Percentiles rank a stretch among this genome's conserved stretches.
Conservation (phyloP, 1,140 invertebrate species). For the Penaeus vannamei region DNA sequence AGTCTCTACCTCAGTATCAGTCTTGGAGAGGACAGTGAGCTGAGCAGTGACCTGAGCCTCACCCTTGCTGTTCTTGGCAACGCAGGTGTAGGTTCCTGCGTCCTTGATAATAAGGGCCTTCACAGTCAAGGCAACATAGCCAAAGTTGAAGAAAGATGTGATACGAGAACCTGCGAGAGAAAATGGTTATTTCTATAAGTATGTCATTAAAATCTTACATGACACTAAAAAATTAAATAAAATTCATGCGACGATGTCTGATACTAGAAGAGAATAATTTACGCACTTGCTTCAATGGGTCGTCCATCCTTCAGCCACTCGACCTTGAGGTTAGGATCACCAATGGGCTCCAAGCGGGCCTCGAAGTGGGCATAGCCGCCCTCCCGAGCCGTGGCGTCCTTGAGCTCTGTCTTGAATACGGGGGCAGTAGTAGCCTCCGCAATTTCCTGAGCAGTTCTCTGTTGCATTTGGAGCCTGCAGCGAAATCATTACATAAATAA, state of each 20-base stretch:
- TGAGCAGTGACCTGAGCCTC: conserved; percentile 91
- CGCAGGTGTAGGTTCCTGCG: conserved; percentile 91
- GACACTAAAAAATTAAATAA: not conserved
- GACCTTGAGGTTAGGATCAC: conserved; percentile 90
- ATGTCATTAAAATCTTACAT: not conserved
- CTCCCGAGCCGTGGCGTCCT: conserved; percentile 89
- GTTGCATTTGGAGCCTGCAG: conserved; percentile 79
- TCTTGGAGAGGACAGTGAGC: conserved; percentile 87
- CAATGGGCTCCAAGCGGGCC: conserved; percentile 91
- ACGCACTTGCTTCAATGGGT: conserved; percentile 87
- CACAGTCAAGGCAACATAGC: conserved; percentile 96
- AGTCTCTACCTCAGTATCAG: conserved; percentile 87
- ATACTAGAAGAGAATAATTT: not conserved
- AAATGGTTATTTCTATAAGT: conserved; percentile 7
- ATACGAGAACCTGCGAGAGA: conserved; percentile 82
- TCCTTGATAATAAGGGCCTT: conserved; percentile 93
- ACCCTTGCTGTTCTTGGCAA: conserved; percentile 89
- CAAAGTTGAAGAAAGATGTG: conserved; percentile 96
- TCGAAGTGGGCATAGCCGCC: conserved; percentile 97
- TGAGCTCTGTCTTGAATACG: conserved; percentile 93
- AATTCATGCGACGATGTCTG: not conserved
- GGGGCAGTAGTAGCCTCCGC: conserved; percentile 84
- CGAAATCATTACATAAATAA: conserved; percentile 1
- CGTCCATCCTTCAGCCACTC: conserved; percentile 97
- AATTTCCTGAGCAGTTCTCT: conserved; percentile 83